Evolutionary conservation across 2,888 invertebrate genomes (phyloP), one percentile per base, ranked within the genome.

Genomic region (Eumacrocentrus americanus): DNA sequence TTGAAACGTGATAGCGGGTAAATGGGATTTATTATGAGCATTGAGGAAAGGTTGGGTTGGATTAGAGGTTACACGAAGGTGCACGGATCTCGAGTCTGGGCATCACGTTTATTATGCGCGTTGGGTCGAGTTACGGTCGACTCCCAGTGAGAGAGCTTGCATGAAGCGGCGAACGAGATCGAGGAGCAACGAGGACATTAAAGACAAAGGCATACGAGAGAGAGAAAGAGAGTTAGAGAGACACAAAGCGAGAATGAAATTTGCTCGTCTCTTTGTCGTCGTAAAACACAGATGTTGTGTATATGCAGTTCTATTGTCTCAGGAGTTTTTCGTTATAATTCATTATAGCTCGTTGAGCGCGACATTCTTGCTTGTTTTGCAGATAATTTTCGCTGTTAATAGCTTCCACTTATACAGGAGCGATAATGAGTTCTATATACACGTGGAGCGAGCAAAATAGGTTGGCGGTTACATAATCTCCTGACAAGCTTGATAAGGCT

Each of bases 91-190:
- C 34, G 50, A 25, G 51, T 38, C 25, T 60, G 50, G 40, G 62
- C 58, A 37, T 54, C 58, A 34, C 52, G 57, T 58, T 64, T 60
- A 64, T 64, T 60, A 64, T 64, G 64, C 58, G 47, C 54, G 54
- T 58, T 58, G 52, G 60, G 59, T 62, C 55, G 60, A 51, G 52
- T 64, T 60, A 56, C 62, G 37, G 46, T 35, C 20, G 55, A 23
- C 56, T 53, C 9, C 29, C 29, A 29, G 29, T 29, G 29, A 29
- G 29, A 29, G 57, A 29, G 57, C 52, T 47, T 47, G 54, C 34
- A 47, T 54, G 46, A 59, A 59, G 23, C 29, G 50, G 52, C 60
- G 18, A 18, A 14, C 16, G 22, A 52, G 46, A 53, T 53, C 25
- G 53, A 53, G 35, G n/a, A 44, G 42, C 25, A 48, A 14, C 29